Base-by-base conservation (phyloP, 2,888 invertebrate genomes). In the Panzeria rudis region DNA sequence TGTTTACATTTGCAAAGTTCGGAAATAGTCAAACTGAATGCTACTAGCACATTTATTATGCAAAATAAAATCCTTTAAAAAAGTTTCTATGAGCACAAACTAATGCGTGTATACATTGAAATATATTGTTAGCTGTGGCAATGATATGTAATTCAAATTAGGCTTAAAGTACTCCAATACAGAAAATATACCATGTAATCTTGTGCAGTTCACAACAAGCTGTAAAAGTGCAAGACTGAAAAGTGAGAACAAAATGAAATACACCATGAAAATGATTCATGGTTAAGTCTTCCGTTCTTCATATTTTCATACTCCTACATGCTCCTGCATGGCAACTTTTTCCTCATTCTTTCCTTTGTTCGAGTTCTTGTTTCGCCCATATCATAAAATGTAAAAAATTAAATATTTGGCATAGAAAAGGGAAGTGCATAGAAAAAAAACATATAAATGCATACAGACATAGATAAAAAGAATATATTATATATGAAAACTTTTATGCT, bases 101-200 rank as follows among this genome's bases (percentile, higher is more conserved):
- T n/a, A 15, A 9, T 35, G 23, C 56, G 17, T 69, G 23, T 15
- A 4, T 29, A 29, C 5, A 29, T 29, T 2, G 5, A 7, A 52
- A 38, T 13, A 52, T 25, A 47, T 5, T 62, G 32, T 64, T 41
- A 11, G 35, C 23, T 38, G 54, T 47, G n/a, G 50, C 50, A 38
- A 32, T 71, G 50, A 54, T 73, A 25, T 82, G 76, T 76, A 76
- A 61, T 85, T 81, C 62, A 85, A 85, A 78, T 81, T 85, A 62
- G 23, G 61, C 61, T 77, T 78, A 73, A 84, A 84, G 41, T 61
- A 68, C 66, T 72, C 44, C 72, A 56, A 71, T 76, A 41, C 72
- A 50, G 50, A 68, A 50, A 38, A 69, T 69, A 73, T 17, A 41
- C 25, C 52, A 73, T 73, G 77, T 81, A 81, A 85, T 81, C 73